Evolutionary conservation across 2,888 invertebrate species (phyloP), one percentile per base, ranked within the genome.

Genomic region (Limnephilus rhombicus): DNA sequence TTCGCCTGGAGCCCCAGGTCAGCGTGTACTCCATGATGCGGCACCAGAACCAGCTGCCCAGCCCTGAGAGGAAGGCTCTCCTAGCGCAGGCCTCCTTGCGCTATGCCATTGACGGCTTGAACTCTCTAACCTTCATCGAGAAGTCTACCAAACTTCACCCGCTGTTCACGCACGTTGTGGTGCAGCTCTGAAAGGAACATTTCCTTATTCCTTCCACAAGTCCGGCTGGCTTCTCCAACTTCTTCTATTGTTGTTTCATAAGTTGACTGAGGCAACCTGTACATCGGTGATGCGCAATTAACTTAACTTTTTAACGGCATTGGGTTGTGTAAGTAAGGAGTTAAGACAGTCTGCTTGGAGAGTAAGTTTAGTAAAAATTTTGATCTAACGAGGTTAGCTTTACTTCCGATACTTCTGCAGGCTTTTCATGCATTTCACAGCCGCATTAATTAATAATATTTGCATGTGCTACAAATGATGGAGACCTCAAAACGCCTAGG

Each of bases 1-100:
- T 97, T 90, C 96, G 98, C 92, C 98, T 98, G 95, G 97, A 97
- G 89, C 97, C 98, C 18, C 95, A 96, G 18, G 96, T 97, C 37
- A 97, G 98, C 93, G 96, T 96, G 91, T 98, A 98, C 94, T 97
- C 97, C 68, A 97, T 98, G 97, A 94, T 97, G 89, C 95, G 95
- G 37, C 97, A 98, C 37, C 15, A 80, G 24, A 83, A 31, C 29
- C 88, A 88, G 31, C 37, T 34, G 15, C 91, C 92, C 45, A 96
- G 96, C 94, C 95, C 95, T n/a, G 95, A 96, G 94, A 95, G 96
- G 92, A 95, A 95, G 92, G 95, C 95, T 18, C 94, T 96, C 80
- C 94, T 97, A 3, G 94, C 94, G 87, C 95, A 95, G 89, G 96
- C 96, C 3, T 96, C 96, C 88, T 94, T 96, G 87, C 95, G 96